Percentiles rank a stretch among this genome's conserved stretches.
Conservation (phyloP, 2,797 vertebrate species). For the Phataginus tetradactyla region DNA sequence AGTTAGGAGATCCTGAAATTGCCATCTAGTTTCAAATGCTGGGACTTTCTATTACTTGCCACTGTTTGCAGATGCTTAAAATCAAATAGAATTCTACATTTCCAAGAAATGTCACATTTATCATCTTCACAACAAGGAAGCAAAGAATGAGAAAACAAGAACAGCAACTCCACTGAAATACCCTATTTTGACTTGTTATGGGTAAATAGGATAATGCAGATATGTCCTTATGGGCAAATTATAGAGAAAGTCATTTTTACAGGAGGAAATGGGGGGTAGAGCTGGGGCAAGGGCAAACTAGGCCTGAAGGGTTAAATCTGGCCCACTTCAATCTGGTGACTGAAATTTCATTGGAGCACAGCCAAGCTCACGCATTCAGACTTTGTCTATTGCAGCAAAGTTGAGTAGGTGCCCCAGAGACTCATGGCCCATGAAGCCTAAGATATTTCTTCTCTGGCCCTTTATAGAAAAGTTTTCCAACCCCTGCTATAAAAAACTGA, state of each 20-base stretch:
- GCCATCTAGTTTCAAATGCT: neutral
- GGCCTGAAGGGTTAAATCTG: neutral
- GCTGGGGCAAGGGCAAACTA: neutral
- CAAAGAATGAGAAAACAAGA: neutral
- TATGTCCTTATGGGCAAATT: neutral
- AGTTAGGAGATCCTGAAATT: neutral
- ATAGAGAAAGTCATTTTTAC: neutral
- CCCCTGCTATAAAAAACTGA: neutral
- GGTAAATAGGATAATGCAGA: neutral
- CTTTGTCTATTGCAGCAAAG: neutral
- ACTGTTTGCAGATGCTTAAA: neutral
- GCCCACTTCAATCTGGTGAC: neutral
- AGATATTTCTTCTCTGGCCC: neutral
- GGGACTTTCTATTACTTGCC: neutral
- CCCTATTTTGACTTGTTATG: neutral
- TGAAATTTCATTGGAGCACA: neutral
- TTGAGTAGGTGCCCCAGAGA: neutral
- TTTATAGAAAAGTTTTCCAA: neutral
- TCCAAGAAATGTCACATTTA: neutral
- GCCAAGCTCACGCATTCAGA: neutral
- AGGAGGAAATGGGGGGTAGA: neutral
- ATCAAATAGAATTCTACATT: neutral
- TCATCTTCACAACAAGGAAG: neutral
- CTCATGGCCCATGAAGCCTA: neutral
- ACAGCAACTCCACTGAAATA: neutral